Evolutionary conservation across 1,140 invertebrate genomes (phyloP).

Genomic region (Galleria mellonella): DNA sequence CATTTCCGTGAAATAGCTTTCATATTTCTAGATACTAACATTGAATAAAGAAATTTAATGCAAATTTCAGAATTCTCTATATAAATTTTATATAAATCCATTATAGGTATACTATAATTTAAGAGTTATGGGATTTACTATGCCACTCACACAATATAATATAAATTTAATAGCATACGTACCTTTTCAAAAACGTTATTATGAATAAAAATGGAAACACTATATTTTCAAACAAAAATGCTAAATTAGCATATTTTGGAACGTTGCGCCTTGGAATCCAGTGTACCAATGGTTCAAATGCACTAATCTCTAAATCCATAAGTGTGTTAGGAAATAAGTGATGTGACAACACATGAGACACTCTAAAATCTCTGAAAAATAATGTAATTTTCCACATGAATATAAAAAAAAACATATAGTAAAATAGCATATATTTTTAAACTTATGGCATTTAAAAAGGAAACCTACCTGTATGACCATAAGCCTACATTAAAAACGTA

Average conservation of each 20-base stretch:
- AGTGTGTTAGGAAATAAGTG: slow-evolving; percentile 87
- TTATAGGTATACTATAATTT: no score
- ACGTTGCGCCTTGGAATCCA: slow-evolving; percentile 75
- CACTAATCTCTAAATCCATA: slow-evolving; percentile 83
- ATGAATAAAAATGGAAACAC: slow-evolving; percentile 32
- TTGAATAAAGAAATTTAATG: no score
- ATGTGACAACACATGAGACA: slow-evolving; percentile 86
- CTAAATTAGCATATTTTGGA: slow-evolving; percentile 27
- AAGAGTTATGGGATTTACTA: no score
- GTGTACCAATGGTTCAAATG: slow-evolving; percentile 80
- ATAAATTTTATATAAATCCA: no score
- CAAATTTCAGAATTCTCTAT: no score
- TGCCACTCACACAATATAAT: no score
- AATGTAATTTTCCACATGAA: slow-evolving; percentile 5
- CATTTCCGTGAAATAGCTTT: no score
- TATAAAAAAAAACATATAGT: neutral
- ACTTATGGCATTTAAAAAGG: neutral
- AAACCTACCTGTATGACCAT: slow-evolving; percentile 76
- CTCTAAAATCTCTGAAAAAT: slow-evolving; percentile 82
- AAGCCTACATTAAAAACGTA: slow-evolving; percentile 84
- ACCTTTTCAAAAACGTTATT: slow-evolving; percentile 31
- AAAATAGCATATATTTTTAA: neutral
- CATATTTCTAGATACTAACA: no score
- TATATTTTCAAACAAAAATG: slow-evolving; percentile 28
- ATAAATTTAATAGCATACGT: neutral